phyloP scores from a whole-genome alignment of 2,797 vertebrate species.

The Enteromius afrohamiltoni region DNA sequence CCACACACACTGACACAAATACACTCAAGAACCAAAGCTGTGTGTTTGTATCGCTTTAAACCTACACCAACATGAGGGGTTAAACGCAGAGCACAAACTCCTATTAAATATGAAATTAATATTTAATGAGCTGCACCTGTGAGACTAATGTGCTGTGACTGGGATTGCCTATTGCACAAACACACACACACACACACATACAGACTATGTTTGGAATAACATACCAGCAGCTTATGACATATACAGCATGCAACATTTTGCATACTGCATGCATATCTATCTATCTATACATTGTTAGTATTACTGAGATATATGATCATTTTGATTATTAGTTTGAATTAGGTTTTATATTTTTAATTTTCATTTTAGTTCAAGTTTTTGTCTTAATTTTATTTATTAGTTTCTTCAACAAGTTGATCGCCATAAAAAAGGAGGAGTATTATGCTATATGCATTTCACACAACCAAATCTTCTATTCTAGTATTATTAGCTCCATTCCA shows the following conservation, averaged over 20 bases:
- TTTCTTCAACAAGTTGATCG: too few relatives aligned
- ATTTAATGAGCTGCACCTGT: constrained; percentile 55
- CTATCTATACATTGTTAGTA: too few relatives aligned
- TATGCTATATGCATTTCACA: background rate
- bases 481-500: background rate
- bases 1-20: constrained; percentile 9
- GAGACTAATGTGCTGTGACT: constrained; percentile 53
- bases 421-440: too few relatives aligned
- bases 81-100: too few relatives aligned
- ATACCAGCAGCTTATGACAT: background rate
- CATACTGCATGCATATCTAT: background rate
- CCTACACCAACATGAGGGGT: background rate
- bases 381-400: too few relatives aligned
- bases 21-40: constrained; percentile 15
- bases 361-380: too few relatives aligned
- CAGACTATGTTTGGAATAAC: constrained; percentile 6
- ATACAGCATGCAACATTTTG: background rate
- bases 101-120: background rate
- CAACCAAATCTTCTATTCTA: background rate
- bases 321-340: too few relatives aligned
- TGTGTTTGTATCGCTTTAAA: constrained; percentile 3
- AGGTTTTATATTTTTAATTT: too few relatives aligned
- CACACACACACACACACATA: constrained; percentile 31
- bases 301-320: too few relatives aligned
- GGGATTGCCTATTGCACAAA: constrained; percentile 45